These are phyloP conservation scores for Ecliptopera silaceata DNA, from an alignment of 2,888 invertebrate genomes.

Conservation along the genomic window DNA sequence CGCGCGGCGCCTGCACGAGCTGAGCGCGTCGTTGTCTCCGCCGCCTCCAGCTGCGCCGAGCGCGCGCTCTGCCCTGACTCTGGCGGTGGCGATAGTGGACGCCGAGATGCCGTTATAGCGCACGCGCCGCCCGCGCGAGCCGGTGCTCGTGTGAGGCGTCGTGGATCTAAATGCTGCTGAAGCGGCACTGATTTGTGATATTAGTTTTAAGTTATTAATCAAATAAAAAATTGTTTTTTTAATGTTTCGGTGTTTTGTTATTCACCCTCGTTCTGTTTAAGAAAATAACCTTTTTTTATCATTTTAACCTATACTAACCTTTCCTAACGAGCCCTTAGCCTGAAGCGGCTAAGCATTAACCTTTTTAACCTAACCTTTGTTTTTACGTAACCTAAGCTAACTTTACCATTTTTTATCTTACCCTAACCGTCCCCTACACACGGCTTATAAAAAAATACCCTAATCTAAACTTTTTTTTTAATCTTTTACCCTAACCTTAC, in stretches of 20 bases:
- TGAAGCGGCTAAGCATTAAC: too few species aligned
- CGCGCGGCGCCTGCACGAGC: constrained; percentile 31
- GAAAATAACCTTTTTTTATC: too few species aligned
- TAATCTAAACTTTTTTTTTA: too few species aligned
- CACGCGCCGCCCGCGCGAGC: constrained; percentile 34
- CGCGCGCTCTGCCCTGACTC: constrained; percentile 37
- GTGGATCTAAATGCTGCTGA: background rate
- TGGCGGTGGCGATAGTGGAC: constrained; percentile 47
- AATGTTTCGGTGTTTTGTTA: background rate
- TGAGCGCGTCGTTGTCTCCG: constrained; percentile 35
- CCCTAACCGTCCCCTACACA: too few species aligned
- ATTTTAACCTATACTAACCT: too few species aligned
- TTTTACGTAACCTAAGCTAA: too few species aligned
- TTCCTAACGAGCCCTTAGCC: too few species aligned
- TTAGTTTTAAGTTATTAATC: constrained; percentile 11
- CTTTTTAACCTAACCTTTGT: too few species aligned
- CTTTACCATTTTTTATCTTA: too few species aligned
- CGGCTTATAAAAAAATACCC: too few species aligned
- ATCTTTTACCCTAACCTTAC: too few species aligned
- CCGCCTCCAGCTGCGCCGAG: constrained; percentile 10
- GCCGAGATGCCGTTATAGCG: constrained; percentile 50
- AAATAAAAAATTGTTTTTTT: background rate
- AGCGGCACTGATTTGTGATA: constrained; percentile 13
- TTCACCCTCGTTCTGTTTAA: background rate
- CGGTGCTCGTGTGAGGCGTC: constrained; percentile 47